These are phyloP conservation scores for Nasonia oneida DNA, from an alignment of 2,888 invertebrate genomes.

Conservation along the genomic window DNA sequence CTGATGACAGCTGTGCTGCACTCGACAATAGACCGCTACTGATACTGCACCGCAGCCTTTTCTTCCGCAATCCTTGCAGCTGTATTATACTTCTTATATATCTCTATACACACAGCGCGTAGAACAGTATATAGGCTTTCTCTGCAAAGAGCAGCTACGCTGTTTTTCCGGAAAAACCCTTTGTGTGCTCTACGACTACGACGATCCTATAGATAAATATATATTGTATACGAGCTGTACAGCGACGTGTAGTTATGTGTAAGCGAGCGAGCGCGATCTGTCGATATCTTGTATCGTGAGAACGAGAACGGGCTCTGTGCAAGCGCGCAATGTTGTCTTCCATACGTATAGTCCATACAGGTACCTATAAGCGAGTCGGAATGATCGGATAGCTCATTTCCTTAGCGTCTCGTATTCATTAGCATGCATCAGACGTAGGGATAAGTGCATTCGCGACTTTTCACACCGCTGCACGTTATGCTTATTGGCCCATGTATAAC, in stretches of 20 bases:
- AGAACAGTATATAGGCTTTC: background rate
- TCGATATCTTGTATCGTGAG: constrained; percentile 48
- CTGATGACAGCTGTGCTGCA: background rate
- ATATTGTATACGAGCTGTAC: too few relatives aligned
- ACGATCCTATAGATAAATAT: too few relatives aligned
- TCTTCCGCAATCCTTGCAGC: background rate
- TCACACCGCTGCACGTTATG: background rate
- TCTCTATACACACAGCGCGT: background rate
- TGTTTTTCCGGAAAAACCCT: too few relatives aligned
- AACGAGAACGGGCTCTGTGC: constrained; percentile 34
- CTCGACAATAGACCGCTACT: background rate
- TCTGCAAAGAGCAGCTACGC: background rate
- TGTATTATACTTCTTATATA: background rate
- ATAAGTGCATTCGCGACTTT: background rate
- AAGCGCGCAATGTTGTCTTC: background rate
- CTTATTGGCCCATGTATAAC: too few relatives aligned
- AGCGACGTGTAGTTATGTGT: too few relatives aligned
- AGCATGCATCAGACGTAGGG: background rate
- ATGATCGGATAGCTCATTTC: constrained; percentile 46
- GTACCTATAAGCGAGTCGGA: background rate
- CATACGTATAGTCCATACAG: background rate
- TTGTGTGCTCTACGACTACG: too few relatives aligned
- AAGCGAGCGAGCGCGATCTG: background rate
- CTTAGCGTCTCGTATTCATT: background rate
- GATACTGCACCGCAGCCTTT: background rate